phyloP scores from a whole-genome alignment of 2,888 invertebrate species.

The Thecophora atra region DNA sequence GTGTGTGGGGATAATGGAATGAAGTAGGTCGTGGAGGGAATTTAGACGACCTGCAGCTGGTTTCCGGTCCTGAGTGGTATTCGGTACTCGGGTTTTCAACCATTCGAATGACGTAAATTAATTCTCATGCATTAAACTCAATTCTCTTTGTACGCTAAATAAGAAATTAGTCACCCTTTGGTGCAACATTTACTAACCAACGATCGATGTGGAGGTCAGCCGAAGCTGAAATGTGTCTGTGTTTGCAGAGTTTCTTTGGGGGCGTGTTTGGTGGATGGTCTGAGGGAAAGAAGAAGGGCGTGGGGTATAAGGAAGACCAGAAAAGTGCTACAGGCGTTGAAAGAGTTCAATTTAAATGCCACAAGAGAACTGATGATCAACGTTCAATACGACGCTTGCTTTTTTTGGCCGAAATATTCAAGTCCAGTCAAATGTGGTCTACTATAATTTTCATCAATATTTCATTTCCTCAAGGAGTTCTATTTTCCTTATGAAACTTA shows the following conservation, averaged over 20 bases:
- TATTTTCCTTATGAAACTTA: too few relatives aligned
- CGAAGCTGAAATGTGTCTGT: neutral
- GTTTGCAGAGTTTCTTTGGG: constrained; percentile 12
- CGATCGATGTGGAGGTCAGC: neutral
- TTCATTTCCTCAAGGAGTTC: too few relatives aligned
- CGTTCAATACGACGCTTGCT: too few relatives aligned
- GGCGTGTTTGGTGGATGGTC: neutral
- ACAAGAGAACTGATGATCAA: too few relatives aligned
- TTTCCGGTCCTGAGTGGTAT: neutral
- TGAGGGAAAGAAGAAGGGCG: neutral
- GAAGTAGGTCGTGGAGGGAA: too few relatives aligned
- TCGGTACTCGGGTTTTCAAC: neutral
- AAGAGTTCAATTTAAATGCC: too few relatives aligned
- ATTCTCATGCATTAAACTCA: constrained; percentile 10
- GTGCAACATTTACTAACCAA: neutral
- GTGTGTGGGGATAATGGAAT: neutral
- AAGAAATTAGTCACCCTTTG: constrained; percentile 21
- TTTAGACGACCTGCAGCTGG: neutral
- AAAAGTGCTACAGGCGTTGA: too few relatives aligned
- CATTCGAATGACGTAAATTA: neutral
- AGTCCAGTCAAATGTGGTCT: too few relatives aligned
- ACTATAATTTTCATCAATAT: too few relatives aligned
- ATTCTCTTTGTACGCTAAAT: neutral
- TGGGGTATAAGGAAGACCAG: neutral
- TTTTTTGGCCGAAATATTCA: too few relatives aligned